Percentiles rank a stretch among this genome's conserved stretches.
Conservation (phyloP, 2,113 vertebrate genomes). For the Takifugu bimaculatus region DNA sequence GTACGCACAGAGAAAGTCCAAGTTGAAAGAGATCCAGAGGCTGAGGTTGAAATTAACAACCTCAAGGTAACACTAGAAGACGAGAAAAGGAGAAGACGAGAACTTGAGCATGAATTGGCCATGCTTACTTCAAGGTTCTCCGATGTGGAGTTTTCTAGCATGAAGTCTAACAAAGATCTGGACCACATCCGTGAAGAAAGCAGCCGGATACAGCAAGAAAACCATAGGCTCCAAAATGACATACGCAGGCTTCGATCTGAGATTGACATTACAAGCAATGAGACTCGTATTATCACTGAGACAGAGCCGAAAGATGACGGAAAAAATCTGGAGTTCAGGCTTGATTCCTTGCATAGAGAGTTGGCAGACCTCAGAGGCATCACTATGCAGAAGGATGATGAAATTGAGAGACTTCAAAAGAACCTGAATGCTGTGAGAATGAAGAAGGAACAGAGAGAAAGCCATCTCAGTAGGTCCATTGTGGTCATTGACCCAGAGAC, state of each 20-base stretch:
- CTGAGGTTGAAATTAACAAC: conserved; percentile 85
- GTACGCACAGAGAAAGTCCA: conserved; percentile 92
- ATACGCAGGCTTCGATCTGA: conserved; percentile 86
- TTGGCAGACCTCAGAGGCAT: conserved; percentile 82
- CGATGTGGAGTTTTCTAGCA: conserved; percentile 89
- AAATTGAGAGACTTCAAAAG: conserved; percentile 87
- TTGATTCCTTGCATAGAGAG: conserved; percentile 84
- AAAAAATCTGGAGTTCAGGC: conserved; percentile 80
- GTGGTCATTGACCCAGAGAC: conserved; percentile 95
- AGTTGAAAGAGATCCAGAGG: conserved; percentile 88
- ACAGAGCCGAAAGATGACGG: conserved; percentile 71
- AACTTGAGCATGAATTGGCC: conserved; percentile 82
- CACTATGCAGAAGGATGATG: conserved; percentile 84
- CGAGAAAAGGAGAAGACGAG: conserved; percentile 80
- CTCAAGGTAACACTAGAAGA: conserved; percentile 85
- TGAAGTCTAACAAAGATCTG: conserved; percentile 90
- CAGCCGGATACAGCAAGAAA: conserved; percentile 86
- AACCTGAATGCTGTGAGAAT: conserved; percentile 80
- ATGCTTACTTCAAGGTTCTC: conserved; percentile 79
- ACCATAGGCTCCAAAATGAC: conserved; percentile 87
- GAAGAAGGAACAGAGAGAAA: conserved; percentile 93
- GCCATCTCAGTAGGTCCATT: conserved; percentile 90
- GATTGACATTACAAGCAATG: conserved; percentile 86
- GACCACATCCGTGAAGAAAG: conserved; percentile 92
- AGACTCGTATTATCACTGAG: conserved; percentile 81